Base-by-base conservation (phyloP, 2,888 invertebrate genomes). In the Elegia similella region DNA sequence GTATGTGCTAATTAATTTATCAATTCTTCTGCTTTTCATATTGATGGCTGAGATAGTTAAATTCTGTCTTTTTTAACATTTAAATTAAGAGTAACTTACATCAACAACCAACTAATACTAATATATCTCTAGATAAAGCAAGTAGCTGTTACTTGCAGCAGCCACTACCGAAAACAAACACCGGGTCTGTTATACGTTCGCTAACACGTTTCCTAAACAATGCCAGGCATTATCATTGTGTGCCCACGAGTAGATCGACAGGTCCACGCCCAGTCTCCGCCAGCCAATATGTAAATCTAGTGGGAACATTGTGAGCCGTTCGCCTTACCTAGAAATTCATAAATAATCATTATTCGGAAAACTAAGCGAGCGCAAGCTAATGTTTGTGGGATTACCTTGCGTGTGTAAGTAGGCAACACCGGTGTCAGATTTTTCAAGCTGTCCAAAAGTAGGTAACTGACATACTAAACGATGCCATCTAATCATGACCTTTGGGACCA, bases 131-230 rank as follows among this genome's bases (percentile, higher is more conserved):
- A 58, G 59, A 58, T 59, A 64, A 65, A 63, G 64, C 63, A 62
- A 67, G 63, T 58, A 72, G 70, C 68, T 66, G 68, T 67, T 70
- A 69, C 67, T 68, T 67, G 62, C 58, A 59, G 66, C 66, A 63
- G 67, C 71, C 65, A 80, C 80, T 80, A 82, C 84, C 69, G 82
- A 78, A 82, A 82, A 82, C 81, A 84, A 86, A 84, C 80, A 81
- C 68, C 30, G 48, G 30, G 38, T 29, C 12, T 71, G 71, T 77
- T 72, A n/a, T n/a, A 73, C 75, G 68, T 73, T 70, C 70, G 69
- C 68, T 71, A 74, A 75, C 76, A 76, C 78, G 78, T 77, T 72
- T 75, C 66, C 65, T 63, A 68, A 80, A 85, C 86, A 86, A 86
- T 83, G 75, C 78, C 67, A 66, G 57, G 73, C 72, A 72, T 74